Evolutionary conservation across 1,140 invertebrate genomes (phyloP).

Genomic region (Melitaea cinxia): DNA sequence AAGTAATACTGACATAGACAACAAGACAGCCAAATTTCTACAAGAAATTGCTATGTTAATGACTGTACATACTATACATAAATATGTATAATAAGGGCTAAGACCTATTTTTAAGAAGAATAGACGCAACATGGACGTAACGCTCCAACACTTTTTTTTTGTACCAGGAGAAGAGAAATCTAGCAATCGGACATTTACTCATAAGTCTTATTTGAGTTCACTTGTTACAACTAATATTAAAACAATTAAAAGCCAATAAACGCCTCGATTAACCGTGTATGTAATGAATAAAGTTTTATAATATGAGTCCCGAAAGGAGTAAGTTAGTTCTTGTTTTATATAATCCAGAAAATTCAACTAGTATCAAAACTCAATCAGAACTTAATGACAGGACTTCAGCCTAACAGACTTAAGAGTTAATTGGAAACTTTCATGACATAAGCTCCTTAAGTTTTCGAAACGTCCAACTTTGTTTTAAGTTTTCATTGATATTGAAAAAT

Average conservation of each 20-base stretch:
- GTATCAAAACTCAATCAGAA: constrained; percentile 41
- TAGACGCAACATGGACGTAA: too few relatives aligned
- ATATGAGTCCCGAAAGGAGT: constrained; percentile 14
- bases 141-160: too few relatives aligned
- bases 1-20: too few relatives aligned
- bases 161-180: too few relatives aligned
- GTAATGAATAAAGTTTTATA: constrained; percentile 29
- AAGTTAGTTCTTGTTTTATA: constrained; percentile 21
- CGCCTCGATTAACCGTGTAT: not conserved
- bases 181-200: too few relatives aligned
- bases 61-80: too few relatives aligned
- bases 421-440: constrained; percentile 29
- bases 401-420: constrained; percentile 32
- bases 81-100: too few relatives aligned
- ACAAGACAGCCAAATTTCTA: too few relatives aligned
- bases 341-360: constrained; percentile 34
- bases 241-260: not conserved
- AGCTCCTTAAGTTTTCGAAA: constrained; percentile 15
- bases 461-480: not conserved
- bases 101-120: too few relatives aligned
- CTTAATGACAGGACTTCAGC: constrained; percentile 33
- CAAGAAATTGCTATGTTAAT: too few relatives aligned
- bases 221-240: not conserved
- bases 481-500: not conserved
- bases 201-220: too few relatives aligned